Evolutionary conservation across 2,888 invertebrate genomes (phyloP).

Genomic region (Agrypnus murinus): DNA sequence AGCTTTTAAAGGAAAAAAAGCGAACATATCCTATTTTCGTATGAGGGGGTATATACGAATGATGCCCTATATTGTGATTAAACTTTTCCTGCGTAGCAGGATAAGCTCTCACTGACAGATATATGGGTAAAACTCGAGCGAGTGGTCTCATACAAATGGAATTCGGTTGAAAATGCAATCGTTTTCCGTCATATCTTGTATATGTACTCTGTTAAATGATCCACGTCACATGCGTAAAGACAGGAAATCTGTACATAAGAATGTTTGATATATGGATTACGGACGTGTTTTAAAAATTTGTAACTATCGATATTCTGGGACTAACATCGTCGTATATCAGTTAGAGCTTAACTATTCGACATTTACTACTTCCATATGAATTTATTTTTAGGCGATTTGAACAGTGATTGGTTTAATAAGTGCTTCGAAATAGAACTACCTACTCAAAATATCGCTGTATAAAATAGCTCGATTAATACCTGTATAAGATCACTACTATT

Average conservation of each 20-base stretch:
- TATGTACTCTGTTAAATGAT: conserved; percentile 17
- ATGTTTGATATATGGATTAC: conserved; percentile 25
- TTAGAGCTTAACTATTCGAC: no score
- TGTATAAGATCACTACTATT: no score
- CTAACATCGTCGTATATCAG: no score
- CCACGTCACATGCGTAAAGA: conserved; percentile 8
- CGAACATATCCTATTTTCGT: conserved; percentile 41
- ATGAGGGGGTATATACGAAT: conserved; percentile 35
- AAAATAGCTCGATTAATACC: no score
- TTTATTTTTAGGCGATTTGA: no score
- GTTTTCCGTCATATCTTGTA: conserved; percentile 37
- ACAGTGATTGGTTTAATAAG: no score
- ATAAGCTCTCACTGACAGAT: conserved; percentile 48
- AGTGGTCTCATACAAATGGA: conserved; percentile 48
- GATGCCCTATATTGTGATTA: conserved; percentile 48
- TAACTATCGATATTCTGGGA: no score
- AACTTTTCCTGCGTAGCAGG: conserved; percentile 46
- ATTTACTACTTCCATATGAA: no score
- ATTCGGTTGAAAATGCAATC: conserved; percentile 45
- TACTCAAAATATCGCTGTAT: no score
- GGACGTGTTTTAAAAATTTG: no score
- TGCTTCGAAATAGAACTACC: no score
- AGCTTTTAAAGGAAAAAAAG: conserved; percentile 43
- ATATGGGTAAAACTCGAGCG: conserved; percentile 45
- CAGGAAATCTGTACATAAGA: conserved; percentile 24